Percentiles rank a stretch among this genome's conserved stretches.
phyloP scores from a whole-genome alignment of 2,113 vertebrate genomes.

The Channa argus region DNA sequence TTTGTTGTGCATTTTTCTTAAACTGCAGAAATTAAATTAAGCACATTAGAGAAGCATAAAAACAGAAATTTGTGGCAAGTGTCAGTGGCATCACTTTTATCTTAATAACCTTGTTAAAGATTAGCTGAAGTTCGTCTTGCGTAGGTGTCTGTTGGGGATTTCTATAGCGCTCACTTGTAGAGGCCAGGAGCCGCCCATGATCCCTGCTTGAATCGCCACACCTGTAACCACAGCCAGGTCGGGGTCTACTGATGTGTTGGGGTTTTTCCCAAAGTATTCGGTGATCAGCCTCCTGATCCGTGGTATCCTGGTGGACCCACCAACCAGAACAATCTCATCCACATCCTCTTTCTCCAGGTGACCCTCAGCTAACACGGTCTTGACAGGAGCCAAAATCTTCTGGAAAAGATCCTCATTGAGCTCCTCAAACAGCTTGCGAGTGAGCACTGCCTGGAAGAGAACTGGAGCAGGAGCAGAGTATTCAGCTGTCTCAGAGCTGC shows the following conservation, averaged over 20 bases:
- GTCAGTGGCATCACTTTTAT: not conserved
- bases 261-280: constrained; percentile 94
- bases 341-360: constrained; percentile 88
- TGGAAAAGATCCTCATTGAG: constrained; percentile 95
- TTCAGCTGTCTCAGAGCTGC: not conserved
- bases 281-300: constrained; percentile 90
- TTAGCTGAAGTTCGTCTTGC: constrained; percentile 95
- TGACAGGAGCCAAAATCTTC: constrained; percentile 93
- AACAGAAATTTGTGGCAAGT: not conserved
- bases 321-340: constrained; percentile 95
- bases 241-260: constrained; percentile 95
- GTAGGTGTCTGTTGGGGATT: constrained; percentile 94
- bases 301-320: constrained; percentile 96
- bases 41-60: constrained; percentile 26
- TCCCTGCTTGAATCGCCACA: constrained; percentile 95
- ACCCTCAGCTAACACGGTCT: constrained; percentile 90
- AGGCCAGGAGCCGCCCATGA: constrained; percentile 96
- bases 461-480: constrained; percentile 60
- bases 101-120: not conserved
- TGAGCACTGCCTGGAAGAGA: constrained; percentile 85
- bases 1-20: constrained; percentile 3
- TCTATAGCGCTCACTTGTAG: constrained; percentile 97
- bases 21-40: constrained; percentile 25
- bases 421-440: constrained; percentile 89
- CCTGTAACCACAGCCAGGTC: constrained; percentile 95